Evolutionary conservation across 2,888 invertebrate genomes (phyloP).

Genomic region (Mesoligia furuncula): DNA sequence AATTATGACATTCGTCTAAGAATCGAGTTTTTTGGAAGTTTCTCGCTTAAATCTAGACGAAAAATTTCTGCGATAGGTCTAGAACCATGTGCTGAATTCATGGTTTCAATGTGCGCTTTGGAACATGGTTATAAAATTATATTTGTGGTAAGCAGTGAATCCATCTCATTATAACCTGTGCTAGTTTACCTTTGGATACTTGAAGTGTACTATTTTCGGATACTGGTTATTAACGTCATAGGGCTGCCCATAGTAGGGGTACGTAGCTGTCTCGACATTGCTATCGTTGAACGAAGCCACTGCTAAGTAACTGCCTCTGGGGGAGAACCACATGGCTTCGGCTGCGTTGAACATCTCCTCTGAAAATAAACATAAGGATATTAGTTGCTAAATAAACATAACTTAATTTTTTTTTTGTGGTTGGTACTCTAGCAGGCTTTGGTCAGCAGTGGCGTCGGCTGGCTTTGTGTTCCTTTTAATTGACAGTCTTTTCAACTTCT

Average conservation of each 20-base stretch:
- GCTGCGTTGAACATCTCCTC: slow-evolving; percentile 94
- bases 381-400: too few species aligned
- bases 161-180: not conserved
- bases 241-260: slow-evolving; percentile 92
- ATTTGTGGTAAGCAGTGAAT: not conserved
- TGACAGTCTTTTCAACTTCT: not conserved
- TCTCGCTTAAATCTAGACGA: not conserved
- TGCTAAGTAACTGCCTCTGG: slow-evolving; percentile 92
- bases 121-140: not conserved
- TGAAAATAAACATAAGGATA: slow-evolving; percentile 76
- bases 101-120: too few species aligned
- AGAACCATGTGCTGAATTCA: too few species aligned
- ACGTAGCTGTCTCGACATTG: slow-evolving; percentile 91
- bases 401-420: too few species aligned
- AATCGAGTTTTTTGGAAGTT: not conserved
- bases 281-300: slow-evolving; percentile 94
- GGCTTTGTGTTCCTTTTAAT: not conserved
- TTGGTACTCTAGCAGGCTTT: too few species aligned
- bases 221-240: slow-evolving; percentile 91
- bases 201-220: slow-evolving; percentile 91
- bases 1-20: not conserved
- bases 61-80: too few species aligned
- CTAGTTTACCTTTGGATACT: slow-evolving; percentile 93
- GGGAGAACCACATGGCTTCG: slow-evolving; percentile 95
- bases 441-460: not conserved